These are phyloP conservation scores for Chlamydotis undulata DNA, from an alignment of 2,113 vertebrate genomes.

Conservation along the genomic window DNA sequence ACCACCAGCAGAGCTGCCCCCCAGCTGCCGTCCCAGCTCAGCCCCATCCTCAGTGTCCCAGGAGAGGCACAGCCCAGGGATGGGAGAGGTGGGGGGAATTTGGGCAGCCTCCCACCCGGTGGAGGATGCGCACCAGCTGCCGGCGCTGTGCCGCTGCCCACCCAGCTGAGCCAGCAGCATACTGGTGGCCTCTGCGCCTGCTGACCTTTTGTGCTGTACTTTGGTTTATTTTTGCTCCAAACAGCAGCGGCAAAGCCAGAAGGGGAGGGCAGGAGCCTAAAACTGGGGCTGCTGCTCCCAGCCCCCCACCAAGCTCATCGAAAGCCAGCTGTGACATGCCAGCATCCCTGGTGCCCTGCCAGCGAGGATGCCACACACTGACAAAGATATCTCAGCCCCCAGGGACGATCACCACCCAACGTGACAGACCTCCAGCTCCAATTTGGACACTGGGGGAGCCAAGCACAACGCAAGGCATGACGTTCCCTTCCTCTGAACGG, in stretches of 20 bases:
- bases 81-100: neutral
- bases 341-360: neutral
- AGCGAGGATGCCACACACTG: neutral
- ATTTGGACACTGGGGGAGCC: neutral
- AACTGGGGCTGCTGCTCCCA: neutral
- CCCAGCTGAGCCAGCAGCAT: neutral
- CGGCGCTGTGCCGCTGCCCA: neutral
- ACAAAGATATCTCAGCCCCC: neutral
- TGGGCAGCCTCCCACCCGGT: neutral
- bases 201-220: constrained; percentile 14
- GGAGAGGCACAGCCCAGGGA: fast-evolving
- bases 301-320: neutral
- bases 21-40: fast-evolving
- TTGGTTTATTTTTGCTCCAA: constrained; percentile 7
- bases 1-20: neutral
- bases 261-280: neutral
- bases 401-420: neutral
- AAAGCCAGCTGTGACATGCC: fast-evolving
- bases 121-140: neutral
- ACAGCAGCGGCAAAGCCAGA: neutral
- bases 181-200: neutral
- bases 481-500: neutral
- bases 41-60: neutral
- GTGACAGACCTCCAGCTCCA: neutral
- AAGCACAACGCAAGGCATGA: neutral